Evolutionary conservation across 1,140 invertebrate genomes (phyloP).

Genomic region (Drosophila azteca): DNA sequence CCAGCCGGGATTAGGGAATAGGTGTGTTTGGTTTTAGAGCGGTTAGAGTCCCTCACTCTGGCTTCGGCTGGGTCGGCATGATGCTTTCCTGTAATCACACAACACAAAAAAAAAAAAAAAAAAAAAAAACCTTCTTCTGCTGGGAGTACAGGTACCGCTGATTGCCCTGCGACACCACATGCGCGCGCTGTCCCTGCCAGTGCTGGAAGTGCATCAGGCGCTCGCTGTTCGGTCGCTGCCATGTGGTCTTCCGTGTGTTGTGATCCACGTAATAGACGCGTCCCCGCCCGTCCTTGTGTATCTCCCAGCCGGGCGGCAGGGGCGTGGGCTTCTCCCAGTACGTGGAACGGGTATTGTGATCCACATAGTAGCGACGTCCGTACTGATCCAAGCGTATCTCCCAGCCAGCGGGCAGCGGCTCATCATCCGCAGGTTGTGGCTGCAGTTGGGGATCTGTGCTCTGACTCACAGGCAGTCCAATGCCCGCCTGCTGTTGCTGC

Average conservation of each 20-base stretch:
- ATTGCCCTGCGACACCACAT: constrained; percentile 97
- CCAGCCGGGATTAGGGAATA: too few relatives aligned
- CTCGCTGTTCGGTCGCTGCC: constrained; percentile 98
- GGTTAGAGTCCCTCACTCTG: too few relatives aligned
- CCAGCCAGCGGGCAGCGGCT: constrained; percentile 93
- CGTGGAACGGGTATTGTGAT: constrained; percentile 97
- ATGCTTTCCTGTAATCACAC: too few relatives aligned
- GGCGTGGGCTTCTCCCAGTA: constrained; percentile 98
- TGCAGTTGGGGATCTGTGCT: constrained; percentile 81
- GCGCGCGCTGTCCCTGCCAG: constrained; percentile 95
- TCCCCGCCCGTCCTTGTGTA: constrained; percentile 95
- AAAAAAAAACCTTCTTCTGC: too few relatives aligned
- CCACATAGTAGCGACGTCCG: constrained; percentile 94
- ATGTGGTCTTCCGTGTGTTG: constrained; percentile 98
- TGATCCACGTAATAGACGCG: constrained; percentile 99
- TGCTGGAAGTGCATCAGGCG: constrained; percentile 94
- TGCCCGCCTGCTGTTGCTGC: constrained; percentile 38
- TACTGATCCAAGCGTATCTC: constrained; percentile 95
- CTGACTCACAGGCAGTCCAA: constrained; percentile 72
- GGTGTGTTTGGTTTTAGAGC: too few relatives aligned
- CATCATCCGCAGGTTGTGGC: constrained; percentile 86
- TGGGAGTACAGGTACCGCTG: constrained; percentile 96
- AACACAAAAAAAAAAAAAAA: too few relatives aligned
- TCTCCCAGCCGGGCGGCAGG: constrained; percentile 97
- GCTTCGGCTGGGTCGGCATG: too few relatives aligned